Evolutionary conservation across 2,888 invertebrate genomes (phyloP).

Genomic region (Synanthedon vespiformis): DNA sequence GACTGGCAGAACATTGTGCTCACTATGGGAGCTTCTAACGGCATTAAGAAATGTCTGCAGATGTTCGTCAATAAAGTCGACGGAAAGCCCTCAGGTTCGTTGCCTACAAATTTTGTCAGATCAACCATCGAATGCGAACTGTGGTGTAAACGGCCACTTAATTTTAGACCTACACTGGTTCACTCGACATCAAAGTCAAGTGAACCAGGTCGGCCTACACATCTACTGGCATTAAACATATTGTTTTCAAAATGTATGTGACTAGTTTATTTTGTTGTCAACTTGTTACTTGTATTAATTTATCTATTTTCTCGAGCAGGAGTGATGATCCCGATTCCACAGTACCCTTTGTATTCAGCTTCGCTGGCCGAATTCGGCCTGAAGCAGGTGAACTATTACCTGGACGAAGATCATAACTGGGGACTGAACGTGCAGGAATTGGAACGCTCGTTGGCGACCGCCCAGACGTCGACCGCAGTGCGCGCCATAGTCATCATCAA

Average conservation of each 20-base stretch:
- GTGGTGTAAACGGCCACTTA: too few relatives aligned
- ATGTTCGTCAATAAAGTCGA: slow-evolving; percentile 68
- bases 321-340: slow-evolving; percentile 96
- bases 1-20: slow-evolving; percentile 83
- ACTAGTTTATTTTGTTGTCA: too few relatives aligned
- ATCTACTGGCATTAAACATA: too few relatives aligned
- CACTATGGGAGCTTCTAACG: slow-evolving; percentile 92
- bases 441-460: slow-evolving; percentile 75
- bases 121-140: too few relatives aligned
- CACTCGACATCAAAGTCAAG: too few relatives aligned
- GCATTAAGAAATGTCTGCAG: slow-evolving; percentile 86
- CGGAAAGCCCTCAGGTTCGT: slow-evolving; percentile 65
- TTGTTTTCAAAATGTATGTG: too few relatives aligned
- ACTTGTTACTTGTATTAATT: too few relatives aligned
- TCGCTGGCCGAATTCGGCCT: slow-evolving; percentile 91
- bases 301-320: slow-evolving; percentile 54
- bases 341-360: slow-evolving; percentile 97
- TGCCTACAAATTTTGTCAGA: too few relatives aligned
- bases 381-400: slow-evolving; percentile 83
- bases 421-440: slow-evolving; percentile 82
- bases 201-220: too few relatives aligned
- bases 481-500: slow-evolving; percentile 94
- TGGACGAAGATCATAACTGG: slow-evolving; percentile 91
- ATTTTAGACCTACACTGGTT: too few relatives aligned
- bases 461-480: slow-evolving; percentile 73